Evolutionary conservation across 1,140 invertebrate species (phyloP), one percentile per base, ranked within the genome.

Genomic region (Coelopa frigida): DNA sequence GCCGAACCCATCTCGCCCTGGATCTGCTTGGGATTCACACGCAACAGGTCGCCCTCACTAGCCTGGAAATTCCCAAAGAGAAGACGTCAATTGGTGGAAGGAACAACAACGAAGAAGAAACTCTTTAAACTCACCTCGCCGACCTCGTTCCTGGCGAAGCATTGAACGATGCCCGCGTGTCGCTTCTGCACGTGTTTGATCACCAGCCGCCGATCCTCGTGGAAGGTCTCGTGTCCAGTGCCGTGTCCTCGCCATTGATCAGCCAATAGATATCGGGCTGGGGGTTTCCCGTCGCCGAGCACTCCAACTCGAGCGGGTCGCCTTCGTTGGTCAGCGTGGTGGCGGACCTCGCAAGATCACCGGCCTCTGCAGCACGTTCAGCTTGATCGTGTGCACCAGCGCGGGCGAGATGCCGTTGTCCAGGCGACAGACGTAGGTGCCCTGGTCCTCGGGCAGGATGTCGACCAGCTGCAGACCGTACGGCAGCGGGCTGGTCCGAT

Each of bases 161-260:
- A 92, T 59, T 94, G 89, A 44, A 92, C 84, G 15, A 92, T 83
- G 1, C 92, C 91, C 1, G 87, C 86, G 58, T 93, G 87, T 3
- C 78, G 76, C 57, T 89, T 89, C 55, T 85, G 79, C 0, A 87
- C 82, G 4, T 76, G 75, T 2, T 76, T 73, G 44, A 93, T 80
- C 15, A 73, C 66, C 7, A 88, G 61, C 15, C 74, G 78, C 4
- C 72, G 64, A 45, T 71, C 73, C 17, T 67, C 52, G 15, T 71
- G 54, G 26, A 66, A 68, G 2, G 81, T 73, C 27, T 73, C 72
- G 21, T 71, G 49, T 81, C 81, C 41, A 69, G 72, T 4, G 68
- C 61, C 3, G 84, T 65, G 15, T 80, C 70, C 44, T 84, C 77
- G 0, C 89, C 88, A 60, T 94, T 94, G 8, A 92, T 78, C 21